These are phyloP conservation scores for Prietella phreatophila DNA, from an alignment of 2,113 vertebrate species.

Conservation along the genomic window DNA sequence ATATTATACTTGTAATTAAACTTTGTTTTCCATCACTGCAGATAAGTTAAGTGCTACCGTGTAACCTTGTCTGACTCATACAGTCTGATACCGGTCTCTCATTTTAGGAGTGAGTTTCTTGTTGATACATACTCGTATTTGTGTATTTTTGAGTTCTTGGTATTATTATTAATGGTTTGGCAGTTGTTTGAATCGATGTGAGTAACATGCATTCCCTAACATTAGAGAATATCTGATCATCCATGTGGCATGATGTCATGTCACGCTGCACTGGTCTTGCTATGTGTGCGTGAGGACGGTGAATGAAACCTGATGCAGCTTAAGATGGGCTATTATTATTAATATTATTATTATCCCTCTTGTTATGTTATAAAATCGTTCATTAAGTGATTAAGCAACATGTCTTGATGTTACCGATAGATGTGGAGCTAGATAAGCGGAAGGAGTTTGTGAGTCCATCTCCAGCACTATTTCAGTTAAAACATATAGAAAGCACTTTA, in stretches of 20 bases:
- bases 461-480: not conserved
- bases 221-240: not conserved
- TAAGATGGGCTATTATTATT: not conserved
- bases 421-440: not conserved
- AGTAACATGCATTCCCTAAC: not conserved
- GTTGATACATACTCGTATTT: not conserved
- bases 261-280: not conserved
- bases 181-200: not conserved
- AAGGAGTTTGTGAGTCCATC: not conserved
- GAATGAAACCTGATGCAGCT: not conserved
- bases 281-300: not conserved
- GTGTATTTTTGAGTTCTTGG: not conserved
- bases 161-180: not conserved
- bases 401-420: constrained; percentile 2
- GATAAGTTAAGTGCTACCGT: not conserved
- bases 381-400: not conserved
- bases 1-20: not conserved
- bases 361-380: not conserved
- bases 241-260: not conserved
- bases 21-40: not conserved
- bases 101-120: not conserved
- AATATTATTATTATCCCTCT: not conserved
- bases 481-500: not conserved
- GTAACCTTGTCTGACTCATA: not conserved
- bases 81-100: not conserved